Evolutionary conservation across 64 coral and sea anemone genomes (phyloP), one percentile per base, ranked within the genome.

Genomic region (Astreopora myriophthalma): DNA sequence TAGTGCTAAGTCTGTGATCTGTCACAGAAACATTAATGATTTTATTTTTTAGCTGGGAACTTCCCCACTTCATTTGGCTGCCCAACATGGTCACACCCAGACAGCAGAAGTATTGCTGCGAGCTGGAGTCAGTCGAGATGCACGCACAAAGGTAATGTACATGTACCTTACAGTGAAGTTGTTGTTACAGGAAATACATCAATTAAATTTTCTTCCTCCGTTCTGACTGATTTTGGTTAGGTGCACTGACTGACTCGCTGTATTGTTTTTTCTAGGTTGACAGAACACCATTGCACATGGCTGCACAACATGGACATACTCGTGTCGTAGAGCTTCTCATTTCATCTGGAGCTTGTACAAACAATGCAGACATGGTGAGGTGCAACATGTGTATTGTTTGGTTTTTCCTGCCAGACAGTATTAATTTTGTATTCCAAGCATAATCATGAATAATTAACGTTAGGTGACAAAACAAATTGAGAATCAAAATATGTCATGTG

Each of bases 111-210:
- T 93, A 49, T 69, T 99, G 30, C 34, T 99, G 3, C 79, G 97
- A 73, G 94, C 97, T 37, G 97, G 97, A 46, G 97, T 99, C 34
- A 99, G 97, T 33, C 92, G 97, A 91, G 97, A 99, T 88, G 97
- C 97, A 6, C 70, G 97, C 34, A 99, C 97, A 40, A 99, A 99
- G 91, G 96, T 93, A 64, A 3, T 11, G 13, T 57, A 13, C 22
- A 17, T 17, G 17, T 57, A 31, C 12, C n/a, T 17, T 65, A 24
- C 17, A 3, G 6, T 40, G 37, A 63, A 63, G 22, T 37, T 28
- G n/a, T n/a, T n/a, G n/a, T n/a, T n/a, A n/a, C n/a, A n/a, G n/a
- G n/a, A n/a, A n/a, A n/a, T n/a, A n/a, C n/a, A n/a, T n/a, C n/a
- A n/a, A n/a, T n/a, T n/a, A n/a, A n/a, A n/a, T n/a, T n/a, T n/a